Evolutionary conservation across 2,797 vertebrate species (phyloP).

Genomic region (Aratinga solstitialis): DNA sequence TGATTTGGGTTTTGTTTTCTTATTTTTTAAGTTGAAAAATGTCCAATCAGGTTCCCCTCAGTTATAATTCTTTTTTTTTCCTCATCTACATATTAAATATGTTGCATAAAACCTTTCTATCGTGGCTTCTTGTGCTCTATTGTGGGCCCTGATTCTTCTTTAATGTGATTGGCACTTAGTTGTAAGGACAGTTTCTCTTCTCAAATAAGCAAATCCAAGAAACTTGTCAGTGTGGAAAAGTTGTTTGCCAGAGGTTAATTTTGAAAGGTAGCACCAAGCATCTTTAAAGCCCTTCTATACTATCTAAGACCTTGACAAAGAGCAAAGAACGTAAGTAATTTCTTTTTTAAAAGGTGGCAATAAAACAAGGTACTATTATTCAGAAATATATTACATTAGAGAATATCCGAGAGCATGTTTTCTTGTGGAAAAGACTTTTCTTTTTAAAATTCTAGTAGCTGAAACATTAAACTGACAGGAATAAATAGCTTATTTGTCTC

Average conservation of each 20-base stretch:
- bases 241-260: not conserved
- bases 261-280: not conserved
- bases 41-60: not conserved
- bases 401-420: constrained; percentile 14
- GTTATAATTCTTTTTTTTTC: not conserved
- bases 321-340: not conserved
- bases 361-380: constrained; percentile 46
- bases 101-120: not conserved
- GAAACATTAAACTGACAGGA: constrained; percentile 56
- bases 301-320: not conserved
- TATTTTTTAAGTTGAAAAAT: not conserved
- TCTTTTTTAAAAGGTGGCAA: not conserved
- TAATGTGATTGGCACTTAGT: not conserved
- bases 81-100: not conserved
- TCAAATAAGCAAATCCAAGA: not conserved
- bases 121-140: accelerated
- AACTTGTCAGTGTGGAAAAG: not conserved
- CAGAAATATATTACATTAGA: constrained; percentile 33
- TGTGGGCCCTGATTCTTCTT: not conserved
- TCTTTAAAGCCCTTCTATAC: not conserved
- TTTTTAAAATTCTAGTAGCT: constrained; percentile 55
- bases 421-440: constrained; percentile 35
- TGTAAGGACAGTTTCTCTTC: not conserved
- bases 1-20: accelerated
- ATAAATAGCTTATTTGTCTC: constrained; percentile 71